These are phyloP conservation scores for Yponomeuta malinellus DNA, from an alignment of 2,888 invertebrate genomes.

Conservation along the genomic window DNA sequence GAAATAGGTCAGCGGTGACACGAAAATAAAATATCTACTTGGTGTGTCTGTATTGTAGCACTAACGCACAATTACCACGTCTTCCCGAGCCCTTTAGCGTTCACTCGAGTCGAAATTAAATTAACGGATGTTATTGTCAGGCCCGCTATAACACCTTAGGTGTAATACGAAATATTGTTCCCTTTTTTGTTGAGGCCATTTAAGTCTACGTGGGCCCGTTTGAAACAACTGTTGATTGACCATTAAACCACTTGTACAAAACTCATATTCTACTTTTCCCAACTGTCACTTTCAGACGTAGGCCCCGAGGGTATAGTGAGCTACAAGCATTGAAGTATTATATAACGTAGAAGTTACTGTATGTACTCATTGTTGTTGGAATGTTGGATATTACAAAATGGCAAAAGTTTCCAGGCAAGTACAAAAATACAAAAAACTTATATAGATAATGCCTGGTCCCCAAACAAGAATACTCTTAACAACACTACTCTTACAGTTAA, in stretches of 20 bases:
- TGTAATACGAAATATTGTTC: neutral
- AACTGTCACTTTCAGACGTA: neutral
- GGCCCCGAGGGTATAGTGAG: neutral
- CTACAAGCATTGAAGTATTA: neutral
- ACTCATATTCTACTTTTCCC: neutral
- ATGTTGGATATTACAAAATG: neutral
- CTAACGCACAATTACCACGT: neutral
- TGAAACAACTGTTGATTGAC: neutral
- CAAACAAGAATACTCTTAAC: neutral
- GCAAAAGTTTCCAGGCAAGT: neutral
- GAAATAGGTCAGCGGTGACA: slow-evolving; percentile 38
- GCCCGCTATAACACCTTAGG: neutral
- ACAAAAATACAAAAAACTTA: too few species aligned
- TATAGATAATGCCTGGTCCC: too few species aligned
- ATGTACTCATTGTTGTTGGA: neutral
- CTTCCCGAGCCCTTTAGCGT: neutral
- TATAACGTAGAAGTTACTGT: neutral
- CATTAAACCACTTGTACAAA: neutral
- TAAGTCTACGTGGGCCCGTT: neutral
- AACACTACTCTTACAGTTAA: too few species aligned
- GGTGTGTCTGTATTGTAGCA: slow-evolving; percentile 26
- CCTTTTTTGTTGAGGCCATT: neutral
- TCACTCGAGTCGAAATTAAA: neutral
- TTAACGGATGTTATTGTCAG: neutral
- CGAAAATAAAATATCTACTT: slow-evolving; percentile 35